Base-by-base conservation (phyloP, 2,888 invertebrate species). In the Auanema sp. region DNA sequence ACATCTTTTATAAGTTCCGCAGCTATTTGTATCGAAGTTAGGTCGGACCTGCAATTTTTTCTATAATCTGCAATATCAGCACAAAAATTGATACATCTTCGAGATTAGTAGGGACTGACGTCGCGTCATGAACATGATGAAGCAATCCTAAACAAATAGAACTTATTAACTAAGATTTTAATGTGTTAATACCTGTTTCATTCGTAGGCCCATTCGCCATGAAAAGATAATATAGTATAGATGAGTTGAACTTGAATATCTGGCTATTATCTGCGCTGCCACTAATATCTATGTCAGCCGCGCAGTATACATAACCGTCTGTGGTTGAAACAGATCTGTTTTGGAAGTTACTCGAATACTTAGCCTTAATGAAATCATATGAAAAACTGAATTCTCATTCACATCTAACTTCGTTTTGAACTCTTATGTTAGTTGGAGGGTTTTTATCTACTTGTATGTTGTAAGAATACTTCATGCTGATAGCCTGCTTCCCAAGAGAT, bases 391-490 rank as follows among this genome's bases (percentile, higher is more conserved):
- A 12, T 11, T 8, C 4, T 23, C n/a, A 11, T n/a, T n/a, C 5
- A 33, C 4, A 51, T 1, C 47, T 52, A 25, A 40, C 25, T 44
- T 71, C 71, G 50, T 62, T 63, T 11, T 23, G 50, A 14, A 71
- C 68, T 33, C 71, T 23, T 2, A 60, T 65, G 49, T 71, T 71
- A 4, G 43, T 23, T 2, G 54, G 47, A 2, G 18, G 43, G 6
- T 47, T 33, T 54, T 72, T 8, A 5, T 8, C 33, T 33, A 5
- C 8, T 33, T 33, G 3, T 3, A 33, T 66, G 50, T 72, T 68
- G 57, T 63, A 72, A 11, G 72, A 72, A 44, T 68, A 67, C 42
- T 72, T 72, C 63, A 66, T 65, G 41, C 62, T 62, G 1, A 63
- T 53, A 12, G 66, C 60, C 4, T 66, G 58, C 40, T 47, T 64